phyloP scores from a whole-genome alignment of 2,888 invertebrate genomes.

The Lamellibrachia columna region DNA sequence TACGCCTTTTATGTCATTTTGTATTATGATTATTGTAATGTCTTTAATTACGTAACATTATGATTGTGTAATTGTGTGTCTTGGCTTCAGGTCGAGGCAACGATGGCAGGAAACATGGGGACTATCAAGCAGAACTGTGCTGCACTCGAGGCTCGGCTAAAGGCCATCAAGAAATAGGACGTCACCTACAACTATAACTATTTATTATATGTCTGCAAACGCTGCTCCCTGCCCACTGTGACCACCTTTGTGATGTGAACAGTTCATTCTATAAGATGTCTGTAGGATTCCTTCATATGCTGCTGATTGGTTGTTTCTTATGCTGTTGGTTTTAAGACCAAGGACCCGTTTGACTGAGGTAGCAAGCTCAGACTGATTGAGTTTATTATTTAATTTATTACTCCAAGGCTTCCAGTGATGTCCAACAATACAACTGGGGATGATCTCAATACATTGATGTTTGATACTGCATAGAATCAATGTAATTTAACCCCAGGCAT shows the following conservation, averaged over 20 bases:
- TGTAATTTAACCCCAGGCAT: too few relatives aligned
- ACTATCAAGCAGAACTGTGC: constrained; percentile 53
- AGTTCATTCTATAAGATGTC: neutral
- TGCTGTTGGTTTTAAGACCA: neutral
- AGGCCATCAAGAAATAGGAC: constrained; percentile 47
- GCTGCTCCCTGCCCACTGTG: neutral
- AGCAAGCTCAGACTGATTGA: neutral
- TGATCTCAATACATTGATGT: too few relatives aligned
- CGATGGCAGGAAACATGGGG: constrained; percentile 51
- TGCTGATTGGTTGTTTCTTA: neutral
- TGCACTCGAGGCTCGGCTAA: constrained; percentile 51
- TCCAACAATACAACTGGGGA: too few relatives aligned
- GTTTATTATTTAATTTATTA: too few relatives aligned
- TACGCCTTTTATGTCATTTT: neutral
- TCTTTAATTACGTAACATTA: neutral
- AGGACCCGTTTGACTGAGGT: neutral
- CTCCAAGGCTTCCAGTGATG: too few relatives aligned
- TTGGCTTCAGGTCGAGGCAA: constrained; percentile 49
- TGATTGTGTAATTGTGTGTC: neutral
- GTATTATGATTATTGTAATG: neutral
- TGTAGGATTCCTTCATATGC: neutral
- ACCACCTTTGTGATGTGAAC: neutral
- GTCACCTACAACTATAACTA: neutral
- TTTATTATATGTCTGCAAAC: neutral
- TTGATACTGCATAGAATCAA: too few relatives aligned